Conservation (phyloP, 2,797 vertebrate genomes). For the Helarctos malayanus region DNA sequence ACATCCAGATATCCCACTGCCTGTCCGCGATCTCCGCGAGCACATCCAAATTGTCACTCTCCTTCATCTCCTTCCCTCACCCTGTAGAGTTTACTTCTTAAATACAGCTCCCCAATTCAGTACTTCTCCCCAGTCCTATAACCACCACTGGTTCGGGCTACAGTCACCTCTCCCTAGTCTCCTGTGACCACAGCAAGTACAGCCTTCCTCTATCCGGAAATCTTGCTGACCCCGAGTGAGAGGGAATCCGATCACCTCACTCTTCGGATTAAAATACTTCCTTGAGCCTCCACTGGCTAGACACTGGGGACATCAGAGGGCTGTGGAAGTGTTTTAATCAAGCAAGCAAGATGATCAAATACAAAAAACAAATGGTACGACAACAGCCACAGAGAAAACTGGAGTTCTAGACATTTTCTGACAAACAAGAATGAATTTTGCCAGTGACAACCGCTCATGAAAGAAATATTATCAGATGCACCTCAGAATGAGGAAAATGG, state of each 20-base stretch:
- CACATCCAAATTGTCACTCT: background rate
- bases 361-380: background rate
- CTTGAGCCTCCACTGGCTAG: background rate
- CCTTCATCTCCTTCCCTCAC: background rate
- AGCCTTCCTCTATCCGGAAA: background rate
- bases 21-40: background rate
- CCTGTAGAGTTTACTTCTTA: background rate
- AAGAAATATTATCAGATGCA: background rate
- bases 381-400: background rate
- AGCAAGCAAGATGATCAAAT: background rate
- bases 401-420: background rate
- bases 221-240: background rate
- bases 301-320: background rate
- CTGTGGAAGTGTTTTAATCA: background rate
- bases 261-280: background rate
- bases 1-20: fast-evolving
- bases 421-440: background rate
- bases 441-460: background rate
- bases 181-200: background rate
- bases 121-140: background rate
- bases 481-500: slow-evolving; percentile 5
- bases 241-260: background rate
- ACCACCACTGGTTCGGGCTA: background rate
- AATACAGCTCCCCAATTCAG: background rate
- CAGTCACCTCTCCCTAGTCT: background rate